Percentiles rank a stretch among this genome's conserved stretches.
phyloP scores from a whole-genome alignment of 2,113 vertebrate genomes.

The Neotragus pygmaeus region DNA sequence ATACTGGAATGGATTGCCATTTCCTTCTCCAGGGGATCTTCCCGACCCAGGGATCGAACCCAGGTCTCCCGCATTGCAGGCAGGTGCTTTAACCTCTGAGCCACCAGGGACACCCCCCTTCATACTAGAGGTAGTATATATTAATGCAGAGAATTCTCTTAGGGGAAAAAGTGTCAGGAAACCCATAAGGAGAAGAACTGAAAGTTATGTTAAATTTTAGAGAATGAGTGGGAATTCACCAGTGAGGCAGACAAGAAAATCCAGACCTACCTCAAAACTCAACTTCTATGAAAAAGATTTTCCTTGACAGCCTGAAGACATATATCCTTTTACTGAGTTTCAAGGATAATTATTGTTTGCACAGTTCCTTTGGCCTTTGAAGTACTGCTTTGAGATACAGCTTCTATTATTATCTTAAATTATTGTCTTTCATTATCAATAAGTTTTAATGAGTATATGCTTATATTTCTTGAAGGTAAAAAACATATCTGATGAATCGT shows the following conservation, averaged over 20 bases:
- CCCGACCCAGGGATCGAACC: neutral
- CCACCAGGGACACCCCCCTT: neutral
- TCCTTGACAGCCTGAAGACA: neutral
- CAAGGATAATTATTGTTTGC: conserved; percentile 18
- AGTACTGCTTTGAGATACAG: neutral
- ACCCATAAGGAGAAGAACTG: neutral
- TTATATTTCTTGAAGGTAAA: neutral
- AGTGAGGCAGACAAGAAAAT: neutral
- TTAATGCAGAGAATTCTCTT: neutral
- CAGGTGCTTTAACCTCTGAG: neutral
- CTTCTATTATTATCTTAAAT: neutral
- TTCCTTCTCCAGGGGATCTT: neutral
- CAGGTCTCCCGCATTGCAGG: neutral
- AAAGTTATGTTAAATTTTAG: neutral
- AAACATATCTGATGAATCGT: neutral
- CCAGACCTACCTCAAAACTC: neutral
- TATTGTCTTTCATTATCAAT: conserved; percentile 7
- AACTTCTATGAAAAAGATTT: neutral
- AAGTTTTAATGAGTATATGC: conserved; percentile 17
- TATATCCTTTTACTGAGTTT: neutral
- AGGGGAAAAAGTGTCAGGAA: neutral
- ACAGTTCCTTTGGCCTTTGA: neutral
- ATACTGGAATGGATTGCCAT: neutral
- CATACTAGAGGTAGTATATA: neutral
- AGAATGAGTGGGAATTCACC: conserved; percentile 9